phyloP scores from a whole-genome alignment of 2,888 invertebrate genomes.

The Sinohyriopsis cumingii region DNA sequence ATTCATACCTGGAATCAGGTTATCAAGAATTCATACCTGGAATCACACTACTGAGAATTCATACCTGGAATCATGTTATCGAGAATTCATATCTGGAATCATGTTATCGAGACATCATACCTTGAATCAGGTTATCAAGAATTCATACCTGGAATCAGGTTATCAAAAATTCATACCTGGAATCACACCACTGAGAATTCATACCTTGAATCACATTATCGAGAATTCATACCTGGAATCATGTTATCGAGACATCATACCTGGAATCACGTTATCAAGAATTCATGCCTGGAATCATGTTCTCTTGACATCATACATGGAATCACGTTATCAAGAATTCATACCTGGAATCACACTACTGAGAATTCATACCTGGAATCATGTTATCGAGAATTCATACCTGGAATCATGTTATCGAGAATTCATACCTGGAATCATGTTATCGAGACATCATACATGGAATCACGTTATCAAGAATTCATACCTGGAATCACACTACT shows the following conservation, averaged over 20 bases:
- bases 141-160: conserved; percentile 69
- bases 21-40: neutral
- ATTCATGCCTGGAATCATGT: conserved; percentile 61
- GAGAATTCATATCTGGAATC: conserved; percentile 27
- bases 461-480: too few species aligned
- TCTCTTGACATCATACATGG: too few species aligned
- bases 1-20: too few species aligned
- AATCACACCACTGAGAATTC: neutral
- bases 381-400: conserved; percentile 23
- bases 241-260: too few species aligned
- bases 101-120: neutral
- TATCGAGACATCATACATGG: conserved; percentile 58
- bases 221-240: conserved; percentile 19
- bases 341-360: neutral
- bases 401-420: conserved; percentile 70
- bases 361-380: neutral
- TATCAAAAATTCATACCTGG: neutral
- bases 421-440: conserved; percentile 65
- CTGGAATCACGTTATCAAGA: neutral
- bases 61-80: conserved; percentile 69
- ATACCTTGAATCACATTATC: conserved; percentile 68
- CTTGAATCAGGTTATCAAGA: neutral
- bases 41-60: neutral
- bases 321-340: conserved; percentile 66
- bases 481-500: neutral